Evolutionary conservation across 2,113 vertebrate species (phyloP).

Genomic region (Bucco capensis): DNA sequence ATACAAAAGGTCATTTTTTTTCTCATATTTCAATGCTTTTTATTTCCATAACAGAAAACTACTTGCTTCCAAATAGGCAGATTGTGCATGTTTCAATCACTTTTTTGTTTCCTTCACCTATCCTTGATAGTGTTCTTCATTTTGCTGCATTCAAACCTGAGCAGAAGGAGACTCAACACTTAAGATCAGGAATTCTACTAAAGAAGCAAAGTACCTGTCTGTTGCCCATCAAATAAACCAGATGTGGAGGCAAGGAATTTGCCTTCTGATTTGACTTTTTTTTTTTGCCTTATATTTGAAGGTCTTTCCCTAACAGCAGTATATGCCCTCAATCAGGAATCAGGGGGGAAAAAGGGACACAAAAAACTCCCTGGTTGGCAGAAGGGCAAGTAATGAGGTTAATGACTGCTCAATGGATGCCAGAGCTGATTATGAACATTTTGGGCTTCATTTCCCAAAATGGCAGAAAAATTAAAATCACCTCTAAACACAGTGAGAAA

Average conservation of each 20-base stretch:
- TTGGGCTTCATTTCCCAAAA: background rate
- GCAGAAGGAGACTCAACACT: background rate
- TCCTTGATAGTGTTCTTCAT: background rate
- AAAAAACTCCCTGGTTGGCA: rapidly evolving
- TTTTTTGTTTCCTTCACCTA: background rate
- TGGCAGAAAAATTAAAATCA: background rate
- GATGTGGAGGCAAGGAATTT: background rate
- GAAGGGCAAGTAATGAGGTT: background rate
- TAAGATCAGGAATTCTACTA: background rate
- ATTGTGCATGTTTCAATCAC: background rate
- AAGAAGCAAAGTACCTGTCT: background rate
- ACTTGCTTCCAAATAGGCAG: background rate
- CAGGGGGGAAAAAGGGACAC: rapidly evolving
- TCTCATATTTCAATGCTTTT: background rate
- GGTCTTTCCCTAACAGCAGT: background rate
- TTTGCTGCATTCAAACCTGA: background rate
- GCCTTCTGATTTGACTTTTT: background rate
- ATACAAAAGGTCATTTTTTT: background rate
- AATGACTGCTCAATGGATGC: background rate
- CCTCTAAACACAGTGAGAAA: background rate
- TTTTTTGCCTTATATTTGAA: background rate
- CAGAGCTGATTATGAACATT: background rate
- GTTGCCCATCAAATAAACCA: background rate
- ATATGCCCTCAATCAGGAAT: background rate
- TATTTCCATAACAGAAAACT: background rate